A percentile compares a stretch with the other conserved stretches of the same genome.
Conservation (phyloP, 2,113 vertebrate genomes). For the Orcinus orca region DNA sequence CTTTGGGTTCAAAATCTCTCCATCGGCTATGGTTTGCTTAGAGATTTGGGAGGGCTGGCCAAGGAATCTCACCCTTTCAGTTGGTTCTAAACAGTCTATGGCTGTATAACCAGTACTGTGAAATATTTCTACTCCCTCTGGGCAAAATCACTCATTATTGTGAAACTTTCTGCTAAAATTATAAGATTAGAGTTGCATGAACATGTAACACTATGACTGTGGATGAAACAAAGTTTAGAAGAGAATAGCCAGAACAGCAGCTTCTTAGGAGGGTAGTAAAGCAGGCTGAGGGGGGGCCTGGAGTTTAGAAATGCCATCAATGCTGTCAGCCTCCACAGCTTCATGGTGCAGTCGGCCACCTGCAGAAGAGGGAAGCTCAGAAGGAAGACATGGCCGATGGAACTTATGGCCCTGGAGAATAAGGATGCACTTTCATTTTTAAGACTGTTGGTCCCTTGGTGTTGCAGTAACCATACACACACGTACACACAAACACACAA, state of each 20-base stretch:
- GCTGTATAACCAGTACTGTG: background rate
- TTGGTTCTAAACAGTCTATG: conserved; percentile 23
- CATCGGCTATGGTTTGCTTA: background rate
- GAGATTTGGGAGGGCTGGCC: background rate
- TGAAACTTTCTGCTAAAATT: conserved; percentile 25
- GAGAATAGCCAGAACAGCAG: background rate
- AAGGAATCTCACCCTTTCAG: background rate
- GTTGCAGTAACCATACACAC: background rate
- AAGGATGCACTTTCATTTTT: background rate
- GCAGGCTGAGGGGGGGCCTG: background rate
- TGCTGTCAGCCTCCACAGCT: fast-evolving
- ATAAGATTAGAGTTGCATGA: background rate
- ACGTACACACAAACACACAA: background rate
- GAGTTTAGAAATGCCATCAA: background rate
- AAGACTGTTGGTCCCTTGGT: background rate
- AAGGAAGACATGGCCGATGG: fast-evolving
- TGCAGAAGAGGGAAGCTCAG: background rate
- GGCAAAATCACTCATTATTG: background rate
- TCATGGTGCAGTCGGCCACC: fast-evolving
- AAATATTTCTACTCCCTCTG: background rate
- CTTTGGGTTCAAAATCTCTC: conserved; percentile 49
- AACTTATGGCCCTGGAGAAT: background rate
- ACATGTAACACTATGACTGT: background rate
- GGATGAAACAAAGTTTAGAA: background rate
- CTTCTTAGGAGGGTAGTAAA: background rate